Percentiles rank a stretch among this genome's conserved stretches.
Conservation (phyloP, 2,797 vertebrate species). For the Melopsittacus undulatus region DNA sequence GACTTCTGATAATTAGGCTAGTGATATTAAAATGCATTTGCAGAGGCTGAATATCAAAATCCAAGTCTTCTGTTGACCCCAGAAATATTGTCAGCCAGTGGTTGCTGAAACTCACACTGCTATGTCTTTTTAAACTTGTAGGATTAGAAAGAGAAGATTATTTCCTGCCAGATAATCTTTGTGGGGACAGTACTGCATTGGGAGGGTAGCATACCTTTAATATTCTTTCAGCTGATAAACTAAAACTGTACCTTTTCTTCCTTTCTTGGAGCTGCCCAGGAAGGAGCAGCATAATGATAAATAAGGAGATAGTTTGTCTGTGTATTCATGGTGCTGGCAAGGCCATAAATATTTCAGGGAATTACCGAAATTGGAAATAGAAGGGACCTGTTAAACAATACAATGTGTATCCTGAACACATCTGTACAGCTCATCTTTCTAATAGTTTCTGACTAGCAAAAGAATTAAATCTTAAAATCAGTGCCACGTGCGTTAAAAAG, state of each 20-base stretch:
- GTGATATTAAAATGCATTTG: not conserved
- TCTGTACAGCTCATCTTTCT: not conserved
- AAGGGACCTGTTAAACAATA: not conserved
- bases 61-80: not conserved
- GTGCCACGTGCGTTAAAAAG: not conserved
- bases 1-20: not conserved
- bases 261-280: not conserved
- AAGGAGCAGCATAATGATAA: not conserved
- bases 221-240: not conserved
- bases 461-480: not conserved
- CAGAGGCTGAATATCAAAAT: not conserved
- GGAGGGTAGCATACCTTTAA: not conserved
- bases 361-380: slow-evolving; percentile 29
- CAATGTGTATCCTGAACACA: not conserved
- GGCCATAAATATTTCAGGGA: slow-evolving; percentile 28
- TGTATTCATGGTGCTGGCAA: slow-evolving; percentile 22
- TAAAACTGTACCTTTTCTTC: not conserved
- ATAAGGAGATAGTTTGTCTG: not conserved
- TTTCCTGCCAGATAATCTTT: not conserved
- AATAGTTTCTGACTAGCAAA: not conserved
- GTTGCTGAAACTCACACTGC: not conserved
- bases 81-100: not conserved
- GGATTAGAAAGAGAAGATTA: not conserved
- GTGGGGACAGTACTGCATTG: not conserved
- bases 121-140: not conserved